Conservation (phyloP, 2,113 vertebrate species). For the Copsychus sechellarum region DNA sequence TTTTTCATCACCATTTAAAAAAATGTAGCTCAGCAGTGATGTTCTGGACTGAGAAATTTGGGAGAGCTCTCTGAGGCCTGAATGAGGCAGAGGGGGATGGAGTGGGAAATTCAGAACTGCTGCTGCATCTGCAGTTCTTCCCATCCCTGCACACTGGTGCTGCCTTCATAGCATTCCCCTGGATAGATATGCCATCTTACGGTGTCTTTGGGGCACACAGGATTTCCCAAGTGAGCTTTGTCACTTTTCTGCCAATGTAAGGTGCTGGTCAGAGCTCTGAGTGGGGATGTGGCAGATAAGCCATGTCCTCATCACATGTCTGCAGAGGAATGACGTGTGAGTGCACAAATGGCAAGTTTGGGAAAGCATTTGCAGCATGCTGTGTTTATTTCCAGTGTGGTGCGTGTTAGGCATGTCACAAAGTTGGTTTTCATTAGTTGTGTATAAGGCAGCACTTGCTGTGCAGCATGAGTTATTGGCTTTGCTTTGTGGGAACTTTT, state of each 20-base stretch:
- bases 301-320: accelerated
- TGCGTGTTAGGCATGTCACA: background rate
- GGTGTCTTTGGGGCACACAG: background rate
- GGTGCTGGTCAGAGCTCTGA: background rate
- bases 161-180: background rate
- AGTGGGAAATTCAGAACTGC: background rate
- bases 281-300: background rate
- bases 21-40: background rate
- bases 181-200: background rate
- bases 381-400: background rate
- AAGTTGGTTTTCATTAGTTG: background rate
- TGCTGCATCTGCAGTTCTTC: background rate
- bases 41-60: background rate
- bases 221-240: background rate
- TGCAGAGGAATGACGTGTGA: background rate
- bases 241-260: background rate
- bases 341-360: background rate
- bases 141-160: background rate
- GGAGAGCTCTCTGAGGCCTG: background rate
- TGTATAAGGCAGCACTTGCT: background rate
- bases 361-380: background rate
- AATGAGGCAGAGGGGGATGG: background rate
- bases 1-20: background rate
- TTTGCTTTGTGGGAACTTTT: background rate
- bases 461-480: background rate